Evolutionary conservation across 2,888 invertebrate genomes (phyloP).

Genomic region (Chrysolina americana): DNA sequence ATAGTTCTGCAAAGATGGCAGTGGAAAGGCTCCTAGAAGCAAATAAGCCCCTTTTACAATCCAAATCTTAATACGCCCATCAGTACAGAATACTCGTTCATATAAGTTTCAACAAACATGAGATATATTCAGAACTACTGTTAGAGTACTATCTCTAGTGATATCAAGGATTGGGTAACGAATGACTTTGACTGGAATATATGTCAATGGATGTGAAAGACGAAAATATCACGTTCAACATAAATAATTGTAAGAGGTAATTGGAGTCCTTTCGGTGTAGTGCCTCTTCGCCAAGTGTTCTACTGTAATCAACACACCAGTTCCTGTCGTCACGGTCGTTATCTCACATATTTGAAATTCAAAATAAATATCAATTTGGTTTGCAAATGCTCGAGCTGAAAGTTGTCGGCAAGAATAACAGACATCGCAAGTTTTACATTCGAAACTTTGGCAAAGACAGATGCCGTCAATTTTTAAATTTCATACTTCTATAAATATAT

Average conservation of each 20-base stretch:
- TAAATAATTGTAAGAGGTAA: no score
- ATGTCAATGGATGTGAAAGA: no score
- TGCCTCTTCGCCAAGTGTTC: not conserved
- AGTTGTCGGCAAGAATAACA: conserved; percentile 58
- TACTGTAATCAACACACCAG: conserved; percentile 32
- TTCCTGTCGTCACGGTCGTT: conserved; percentile 55
- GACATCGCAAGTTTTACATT: conserved; percentile 55
- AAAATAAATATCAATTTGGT: conserved; percentile 73
- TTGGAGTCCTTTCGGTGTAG: no score
- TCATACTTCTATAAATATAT: conserved; percentile 2
- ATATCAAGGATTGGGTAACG: no score
- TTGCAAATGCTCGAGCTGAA: conserved; percentile 68
- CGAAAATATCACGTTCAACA: no score
- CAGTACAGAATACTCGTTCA: not conserved
- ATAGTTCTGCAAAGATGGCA: no score
- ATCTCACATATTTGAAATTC: conserved; percentile 70
- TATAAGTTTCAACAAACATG: not conserved
- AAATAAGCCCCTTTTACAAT: no score
- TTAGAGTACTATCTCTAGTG: no score
- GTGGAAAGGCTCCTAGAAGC: no score
- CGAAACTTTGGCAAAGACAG: conserved; percentile 17
- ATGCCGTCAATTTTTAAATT: conserved; percentile 17
- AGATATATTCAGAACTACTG: no score
- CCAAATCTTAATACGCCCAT: not conserved
- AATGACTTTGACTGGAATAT: no score